phyloP scores from a whole-genome alignment of 2,888 invertebrate species.

The Fissipunctia ypsillon region DNA sequence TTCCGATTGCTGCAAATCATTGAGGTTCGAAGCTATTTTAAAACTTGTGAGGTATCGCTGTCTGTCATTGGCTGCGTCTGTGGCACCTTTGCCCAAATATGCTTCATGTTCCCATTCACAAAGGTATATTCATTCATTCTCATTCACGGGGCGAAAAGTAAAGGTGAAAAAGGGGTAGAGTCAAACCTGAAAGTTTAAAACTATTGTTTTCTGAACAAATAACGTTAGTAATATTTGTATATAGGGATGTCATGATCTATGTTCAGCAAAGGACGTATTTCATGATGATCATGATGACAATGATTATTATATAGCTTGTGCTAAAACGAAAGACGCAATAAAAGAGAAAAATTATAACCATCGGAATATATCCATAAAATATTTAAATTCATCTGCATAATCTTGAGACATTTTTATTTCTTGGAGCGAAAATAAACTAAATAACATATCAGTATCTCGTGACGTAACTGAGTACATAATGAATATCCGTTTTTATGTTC shows the following conservation, averaged over 20 bases:
- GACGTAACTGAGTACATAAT: conserved; percentile 35
- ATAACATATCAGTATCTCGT: conserved; percentile 18
- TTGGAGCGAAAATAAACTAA: conserved; percentile 22
- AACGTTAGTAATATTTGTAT: neutral
- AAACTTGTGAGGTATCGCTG: neutral
- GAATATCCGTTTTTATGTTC: conserved; percentile 40
- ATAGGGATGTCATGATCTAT: neutral
- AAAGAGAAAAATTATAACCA: neutral
- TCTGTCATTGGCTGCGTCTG: neutral
- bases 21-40: neutral
- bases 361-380: neutral
- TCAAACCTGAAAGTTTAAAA: neutral
- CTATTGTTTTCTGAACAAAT: neutral
- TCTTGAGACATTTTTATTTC: conserved; percentile 32
- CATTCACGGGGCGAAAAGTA: neutral
- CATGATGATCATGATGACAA: neutral
- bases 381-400: conserved; percentile 13
- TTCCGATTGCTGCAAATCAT: neutral
- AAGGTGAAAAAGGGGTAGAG: neutral
- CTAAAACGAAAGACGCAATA: neutral
- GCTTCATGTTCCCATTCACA: neutral
- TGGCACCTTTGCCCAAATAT: neutral
- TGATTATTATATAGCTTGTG: neutral
- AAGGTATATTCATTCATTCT: neutral
- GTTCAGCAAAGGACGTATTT: neutral